phyloP scores from a whole-genome alignment of 2,797 vertebrate species.

The Poecile montanus region DNA sequence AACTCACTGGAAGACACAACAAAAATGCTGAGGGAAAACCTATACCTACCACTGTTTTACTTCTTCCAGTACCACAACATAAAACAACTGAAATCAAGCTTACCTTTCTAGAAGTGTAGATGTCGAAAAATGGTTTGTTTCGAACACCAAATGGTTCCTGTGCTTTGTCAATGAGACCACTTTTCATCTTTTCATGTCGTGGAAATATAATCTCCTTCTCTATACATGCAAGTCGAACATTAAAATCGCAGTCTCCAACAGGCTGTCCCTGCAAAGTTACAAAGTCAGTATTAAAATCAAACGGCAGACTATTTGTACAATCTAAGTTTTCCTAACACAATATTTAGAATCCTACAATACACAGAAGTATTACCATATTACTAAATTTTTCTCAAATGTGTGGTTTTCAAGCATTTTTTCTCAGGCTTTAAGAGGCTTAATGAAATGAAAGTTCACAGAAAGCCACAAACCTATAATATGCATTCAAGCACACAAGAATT shows the following conservation, averaged over 20 bases:
- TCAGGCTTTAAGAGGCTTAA: not conserved
- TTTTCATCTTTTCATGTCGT: constrained; percentile 94
- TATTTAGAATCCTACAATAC: not conserved
- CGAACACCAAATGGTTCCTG: constrained; percentile 95
- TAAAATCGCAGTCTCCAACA: constrained; percentile 96
- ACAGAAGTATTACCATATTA: not conserved
- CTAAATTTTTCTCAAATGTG: not conserved
- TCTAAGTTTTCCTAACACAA: not conserved
- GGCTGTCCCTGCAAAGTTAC: constrained; percentile 86
- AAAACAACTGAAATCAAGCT: not conserved
- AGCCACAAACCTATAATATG: not conserved
- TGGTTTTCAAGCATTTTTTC: not conserved
- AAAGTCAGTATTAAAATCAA: constrained; percentile 36
- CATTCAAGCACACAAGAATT: not conserved
- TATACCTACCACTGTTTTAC: not conserved
- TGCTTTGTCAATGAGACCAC: constrained; percentile 93
- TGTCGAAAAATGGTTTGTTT: constrained; percentile 96
- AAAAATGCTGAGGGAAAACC: not conserved
- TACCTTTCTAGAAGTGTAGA: constrained; percentile 93
- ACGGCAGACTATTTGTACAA: not conserved
- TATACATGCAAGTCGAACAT: constrained; percentile 90
- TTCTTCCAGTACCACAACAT: not conserved
- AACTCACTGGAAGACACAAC: not conserved
- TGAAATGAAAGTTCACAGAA: not conserved
- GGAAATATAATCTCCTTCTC: constrained; percentile 96